These are phyloP conservation scores for Allolobophora icterica DNA, from an alignment of 2,888 invertebrate genomes.

Conservation along the genomic window DNA sequence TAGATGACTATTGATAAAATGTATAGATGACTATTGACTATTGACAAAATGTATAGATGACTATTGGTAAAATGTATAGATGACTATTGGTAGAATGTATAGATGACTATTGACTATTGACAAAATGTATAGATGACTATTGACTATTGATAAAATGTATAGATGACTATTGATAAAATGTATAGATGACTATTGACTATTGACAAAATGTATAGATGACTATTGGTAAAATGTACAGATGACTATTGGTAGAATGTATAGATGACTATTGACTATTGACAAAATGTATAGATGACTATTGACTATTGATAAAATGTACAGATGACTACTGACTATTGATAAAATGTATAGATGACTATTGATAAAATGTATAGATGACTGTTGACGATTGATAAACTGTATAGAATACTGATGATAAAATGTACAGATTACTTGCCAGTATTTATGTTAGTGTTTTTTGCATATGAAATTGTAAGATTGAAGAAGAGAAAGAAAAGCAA, in stretches of 20 bases:
- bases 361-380: neutral
- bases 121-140: neutral
- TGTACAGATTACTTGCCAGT: neutral
- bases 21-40: neutral
- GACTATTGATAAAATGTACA: neutral
- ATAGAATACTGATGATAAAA: neutral
- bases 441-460: neutral
- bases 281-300: neutral
- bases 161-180: neutral
- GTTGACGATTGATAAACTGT: neutral
- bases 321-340: neutral
- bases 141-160: neutral
- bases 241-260: too few relatives aligned
- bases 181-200: neutral
- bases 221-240: neutral
- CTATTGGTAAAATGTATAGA: neutral
- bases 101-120: too few relatives aligned
- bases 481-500: conserved; percentile 24
- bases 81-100: too few relatives aligned
- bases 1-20: neutral
- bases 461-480: neutral
- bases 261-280: too few relatives aligned
- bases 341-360: neutral
- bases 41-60: neutral
- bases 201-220: neutral